Conservation (phyloP, 2,888 invertebrate genomes). For the Melanargia galathea region DNA sequence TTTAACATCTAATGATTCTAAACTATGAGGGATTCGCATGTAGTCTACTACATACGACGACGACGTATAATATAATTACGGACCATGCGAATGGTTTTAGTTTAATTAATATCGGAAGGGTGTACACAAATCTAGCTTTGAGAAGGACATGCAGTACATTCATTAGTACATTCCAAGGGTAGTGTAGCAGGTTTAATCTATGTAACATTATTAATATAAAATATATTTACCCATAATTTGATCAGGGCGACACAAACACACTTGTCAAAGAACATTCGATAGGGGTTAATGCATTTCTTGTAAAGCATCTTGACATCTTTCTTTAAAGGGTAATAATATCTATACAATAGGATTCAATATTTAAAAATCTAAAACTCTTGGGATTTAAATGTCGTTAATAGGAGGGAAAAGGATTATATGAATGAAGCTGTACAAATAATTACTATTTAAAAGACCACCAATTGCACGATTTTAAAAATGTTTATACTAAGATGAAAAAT, state of each 20-base stretch:
- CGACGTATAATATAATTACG: slow-evolving; percentile 41
- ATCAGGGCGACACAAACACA: slow-evolving; percentile 79
- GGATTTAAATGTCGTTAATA: slow-evolving; percentile 11
- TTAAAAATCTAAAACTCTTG: slow-evolving; percentile 16
- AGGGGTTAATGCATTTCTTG: slow-evolving; percentile 66
- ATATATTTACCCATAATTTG: slow-evolving; percentile 79
- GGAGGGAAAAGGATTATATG: slow-evolving; percentile 42
- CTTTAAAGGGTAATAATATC: slow-evolving; percentile 32
- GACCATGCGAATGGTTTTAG: slow-evolving; percentile 67
- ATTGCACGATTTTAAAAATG: neutral
- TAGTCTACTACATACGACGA: no score
- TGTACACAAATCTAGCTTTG: slow-evolving; percentile 63
- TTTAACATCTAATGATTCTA: slow-evolving; percentile 9
- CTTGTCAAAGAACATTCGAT: slow-evolving; percentile 69
- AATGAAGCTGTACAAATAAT: slow-evolving; percentile 45
- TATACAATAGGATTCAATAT: slow-evolving; percentile 24
- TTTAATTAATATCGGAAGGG: slow-evolving; percentile 53
- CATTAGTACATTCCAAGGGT: slow-evolving; percentile 79
- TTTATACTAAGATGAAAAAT: neutral
- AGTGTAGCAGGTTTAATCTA: slow-evolving; percentile 73
- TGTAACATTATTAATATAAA: slow-evolving; percentile 71
- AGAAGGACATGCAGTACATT: slow-evolving; percentile 65
- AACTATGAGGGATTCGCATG: slow-evolving; percentile 23
- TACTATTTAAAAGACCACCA: slow-evolving; percentile 1
- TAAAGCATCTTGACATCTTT: slow-evolving; percentile 82